Evolutionary conservation across 1,140 invertebrate species (phyloP).

Genomic region (Popillia japonica): DNA sequence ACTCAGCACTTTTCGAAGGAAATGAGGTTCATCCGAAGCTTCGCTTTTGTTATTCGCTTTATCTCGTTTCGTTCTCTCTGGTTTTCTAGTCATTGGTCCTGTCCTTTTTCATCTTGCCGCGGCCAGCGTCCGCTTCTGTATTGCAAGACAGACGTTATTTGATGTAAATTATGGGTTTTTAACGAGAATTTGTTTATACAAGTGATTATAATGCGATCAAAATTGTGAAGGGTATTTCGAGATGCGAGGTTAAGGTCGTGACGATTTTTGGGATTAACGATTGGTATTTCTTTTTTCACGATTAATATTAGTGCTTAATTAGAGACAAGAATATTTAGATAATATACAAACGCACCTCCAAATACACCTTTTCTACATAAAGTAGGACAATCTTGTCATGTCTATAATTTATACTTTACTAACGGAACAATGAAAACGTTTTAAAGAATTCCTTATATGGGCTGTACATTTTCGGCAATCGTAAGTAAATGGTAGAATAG

Average conservation of each 20-base stretch:
- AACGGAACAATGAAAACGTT: not conserved
- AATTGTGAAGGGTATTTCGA: not conserved
- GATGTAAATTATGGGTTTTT: slow-evolving; percentile 38
- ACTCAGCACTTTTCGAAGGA: slow-evolving; percentile 38
- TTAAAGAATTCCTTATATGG: not conserved
- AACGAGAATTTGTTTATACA: slow-evolving; percentile 39
- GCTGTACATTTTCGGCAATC: not conserved
- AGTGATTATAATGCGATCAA: slow-evolving; percentile 23
- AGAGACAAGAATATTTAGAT: too few relatives aligned
- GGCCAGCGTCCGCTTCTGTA: not conserved
- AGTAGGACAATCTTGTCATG: too few relatives aligned
- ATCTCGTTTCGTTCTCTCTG: not conserved
- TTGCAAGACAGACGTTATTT: not conserved
- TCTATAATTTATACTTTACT: not conserved
- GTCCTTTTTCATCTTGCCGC: not conserved
- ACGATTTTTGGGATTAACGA: not conserved
- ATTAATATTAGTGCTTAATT: too few relatives aligned
- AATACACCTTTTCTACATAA: too few relatives aligned
- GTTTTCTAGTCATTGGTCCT: not conserved
- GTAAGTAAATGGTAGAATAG: not conserved
- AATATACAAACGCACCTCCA: too few relatives aligned
- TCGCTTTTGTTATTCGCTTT: not conserved
- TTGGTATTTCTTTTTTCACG: too few relatives aligned
- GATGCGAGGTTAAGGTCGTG: not conserved
- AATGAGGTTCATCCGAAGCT: slow-evolving; percentile 14